Evolutionary conservation across 2,888 invertebrate species (phyloP).

Genomic region (Heteropelma amictum): DNA sequence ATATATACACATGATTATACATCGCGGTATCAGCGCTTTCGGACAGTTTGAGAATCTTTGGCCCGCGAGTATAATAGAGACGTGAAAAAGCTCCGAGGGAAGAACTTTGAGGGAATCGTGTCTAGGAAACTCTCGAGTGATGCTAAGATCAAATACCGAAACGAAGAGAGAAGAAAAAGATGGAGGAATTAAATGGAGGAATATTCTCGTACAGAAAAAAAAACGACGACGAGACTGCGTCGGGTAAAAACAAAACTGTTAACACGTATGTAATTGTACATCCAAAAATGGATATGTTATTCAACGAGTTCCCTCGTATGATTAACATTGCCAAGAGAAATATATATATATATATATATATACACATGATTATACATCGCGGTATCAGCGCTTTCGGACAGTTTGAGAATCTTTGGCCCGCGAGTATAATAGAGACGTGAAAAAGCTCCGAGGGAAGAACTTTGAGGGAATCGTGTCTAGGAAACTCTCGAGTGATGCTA

Average conservation of each 20-base stretch:
- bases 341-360: too few species aligned
- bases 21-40: conserved; percentile 19
- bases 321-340: too few species aligned
- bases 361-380: neutral
- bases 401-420: neutral
- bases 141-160: conserved; percentile 17
- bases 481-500: conserved; percentile 1
- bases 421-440: neutral
- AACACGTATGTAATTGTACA: too few species aligned
- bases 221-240: too few species aligned
- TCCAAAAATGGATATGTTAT: too few species aligned
- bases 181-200: neutral
- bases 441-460: conserved; percentile 10
- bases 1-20: neutral
- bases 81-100: conserved; percentile 1
- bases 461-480: conserved; percentile 22
- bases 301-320: too few species aligned
- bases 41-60: neutral
- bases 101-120: conserved; percentile 30
- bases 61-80: neutral
- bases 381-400: conserved; percentile 19
- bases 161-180: conserved; percentile 2
- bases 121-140: neutral
- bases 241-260: too few species aligned
- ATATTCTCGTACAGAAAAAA: neutral